Percentiles rank a stretch among this genome's conserved stretches.
Conservation (phyloP, 2,797 vertebrate species). For the Oreochromis mossambicus region DNA sequence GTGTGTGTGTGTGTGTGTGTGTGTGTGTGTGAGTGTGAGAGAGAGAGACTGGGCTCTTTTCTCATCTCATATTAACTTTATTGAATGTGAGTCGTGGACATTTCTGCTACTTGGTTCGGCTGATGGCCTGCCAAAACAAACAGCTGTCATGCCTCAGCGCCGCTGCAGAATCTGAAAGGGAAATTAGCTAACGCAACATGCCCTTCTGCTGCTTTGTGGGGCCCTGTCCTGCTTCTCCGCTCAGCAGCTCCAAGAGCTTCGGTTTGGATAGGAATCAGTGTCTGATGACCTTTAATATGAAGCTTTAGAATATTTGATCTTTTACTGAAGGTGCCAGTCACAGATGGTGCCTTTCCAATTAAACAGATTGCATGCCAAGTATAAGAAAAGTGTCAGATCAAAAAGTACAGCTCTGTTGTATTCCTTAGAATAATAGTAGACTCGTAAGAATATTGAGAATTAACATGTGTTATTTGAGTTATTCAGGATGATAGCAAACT, state of each 20-base stretch:
- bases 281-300: constrained; percentile 33
- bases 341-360: background rate
- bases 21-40: background rate
- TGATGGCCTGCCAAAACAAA: constrained; percentile 65
- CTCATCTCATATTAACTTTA: constrained; percentile 28
- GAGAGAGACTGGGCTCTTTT: background rate
- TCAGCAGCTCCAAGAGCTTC: constrained; percentile 12
- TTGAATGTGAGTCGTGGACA: constrained; percentile 33
- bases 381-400: background rate
- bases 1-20: background rate
- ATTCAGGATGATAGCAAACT: constrained; percentile 7
- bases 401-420: background rate
- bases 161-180: constrained; percentile 62
- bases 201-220: constrained; percentile 42
- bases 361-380: background rate
- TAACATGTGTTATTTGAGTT: constrained; percentile 19
- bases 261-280: constrained; percentile 1
- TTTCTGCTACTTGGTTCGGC: constrained; percentile 22
- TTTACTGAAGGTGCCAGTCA: constrained; percentile 10
- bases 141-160: constrained; percentile 65
- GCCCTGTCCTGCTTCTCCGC: background rate
- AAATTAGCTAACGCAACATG: constrained; percentile 62
- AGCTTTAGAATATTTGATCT: constrained; percentile 46
- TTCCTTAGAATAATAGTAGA: background rate
- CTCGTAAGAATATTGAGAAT: background rate